Evolutionary conservation across 2,888 invertebrate species (phyloP), one percentile per base, ranked within the genome.

Genomic region (Epirrhoe tristata): DNA sequence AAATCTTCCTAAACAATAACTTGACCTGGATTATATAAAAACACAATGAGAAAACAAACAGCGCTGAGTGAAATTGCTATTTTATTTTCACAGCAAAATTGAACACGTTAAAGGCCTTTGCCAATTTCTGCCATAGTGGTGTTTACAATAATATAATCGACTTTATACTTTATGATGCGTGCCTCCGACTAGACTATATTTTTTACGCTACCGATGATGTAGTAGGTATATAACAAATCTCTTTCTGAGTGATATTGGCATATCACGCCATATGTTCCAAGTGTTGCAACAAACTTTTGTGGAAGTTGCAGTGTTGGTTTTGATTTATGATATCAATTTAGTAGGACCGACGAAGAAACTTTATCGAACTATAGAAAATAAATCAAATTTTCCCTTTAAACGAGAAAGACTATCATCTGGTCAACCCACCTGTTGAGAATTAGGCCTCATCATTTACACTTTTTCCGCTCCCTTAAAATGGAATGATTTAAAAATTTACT

Each of bases 81-180:
- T 24, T 71, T 71, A 68, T 71, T 70, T 70, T 68, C 32, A 52
- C 63, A 50, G 34, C 56, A 31, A 67, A 68, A 70, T 71, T 58
- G 66, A 54, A 61, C 52, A 66, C 66, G 51, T 64, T 60, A 66
- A 68, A 66, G 63, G 60, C 69, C 61, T 69, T 66, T 66, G 63
- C 62, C 66, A 62, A 53, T 51, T 63, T 57, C 60, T 65, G 60
- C 54, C 48, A 58, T 34, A 57, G 61, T 46, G 66, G 43, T 70
- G 66, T 71, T 71, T 70, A 69, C 58, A 69, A 55, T 69, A 70
- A 73, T 68, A 68, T 65, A 63, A 53, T 68, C 39, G 46, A 46
- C 58, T 39, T 66, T 58, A 60, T 69, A 61, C 62, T 68, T 63
- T 65, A 56, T 32, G 58, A 55, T 51, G 32, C 56, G 46, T 61